Conservation (phyloP, 1,140 invertebrate species). For the Battus philenor region DNA sequence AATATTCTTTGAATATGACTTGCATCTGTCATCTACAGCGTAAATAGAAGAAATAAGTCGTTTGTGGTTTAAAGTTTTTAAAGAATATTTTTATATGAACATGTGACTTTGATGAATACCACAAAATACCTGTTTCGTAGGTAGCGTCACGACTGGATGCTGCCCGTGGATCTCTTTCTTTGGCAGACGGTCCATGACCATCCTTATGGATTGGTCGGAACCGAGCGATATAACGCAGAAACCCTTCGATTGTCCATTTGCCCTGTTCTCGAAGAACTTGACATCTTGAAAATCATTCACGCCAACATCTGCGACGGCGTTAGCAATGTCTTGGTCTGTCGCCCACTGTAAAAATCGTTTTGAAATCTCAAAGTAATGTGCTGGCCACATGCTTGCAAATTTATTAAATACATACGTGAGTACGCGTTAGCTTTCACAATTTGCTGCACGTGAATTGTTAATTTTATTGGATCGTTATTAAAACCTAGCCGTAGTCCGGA, state of each 20-base stretch:
- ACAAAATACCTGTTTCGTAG: slow-evolving; percentile 90
- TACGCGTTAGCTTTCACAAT: too few relatives aligned
- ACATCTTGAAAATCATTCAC: slow-evolving; percentile 97
- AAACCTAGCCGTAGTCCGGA: too few relatives aligned
- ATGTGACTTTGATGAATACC: too few relatives aligned
- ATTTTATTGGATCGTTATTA: too few relatives aligned
- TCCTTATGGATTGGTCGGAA: slow-evolving; percentile 92
- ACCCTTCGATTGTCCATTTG: slow-evolving; percentile 99
- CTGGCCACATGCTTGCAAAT: slow-evolving; percentile 26
- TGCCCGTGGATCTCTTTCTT: slow-evolving; percentile 98
- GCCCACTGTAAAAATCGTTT: slow-evolving; percentile 88
- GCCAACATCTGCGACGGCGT: slow-evolving; percentile 90
- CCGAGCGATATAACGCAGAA: slow-evolving; percentile 95
- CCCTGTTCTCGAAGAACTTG: slow-evolving; percentile 99
- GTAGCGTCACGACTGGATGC: slow-evolving; percentile 94
- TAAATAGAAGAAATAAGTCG: too few relatives aligned
- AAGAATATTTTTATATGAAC: too few relatives aligned
- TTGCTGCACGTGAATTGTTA: too few relatives aligned
- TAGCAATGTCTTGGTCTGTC: slow-evolving; percentile 96
- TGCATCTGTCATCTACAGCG: too few relatives aligned
- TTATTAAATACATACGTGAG: slow-evolving; percentile 39
- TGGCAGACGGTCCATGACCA: slow-evolving; percentile 93
- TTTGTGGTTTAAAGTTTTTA: too few relatives aligned
- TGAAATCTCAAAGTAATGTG: slow-evolving; percentile 50
- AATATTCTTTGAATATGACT: too few relatives aligned